These are phyloP conservation scores for Melitaea athalia DNA, from an alignment of 2,888 invertebrate species.

Conservation along the genomic window DNA sequence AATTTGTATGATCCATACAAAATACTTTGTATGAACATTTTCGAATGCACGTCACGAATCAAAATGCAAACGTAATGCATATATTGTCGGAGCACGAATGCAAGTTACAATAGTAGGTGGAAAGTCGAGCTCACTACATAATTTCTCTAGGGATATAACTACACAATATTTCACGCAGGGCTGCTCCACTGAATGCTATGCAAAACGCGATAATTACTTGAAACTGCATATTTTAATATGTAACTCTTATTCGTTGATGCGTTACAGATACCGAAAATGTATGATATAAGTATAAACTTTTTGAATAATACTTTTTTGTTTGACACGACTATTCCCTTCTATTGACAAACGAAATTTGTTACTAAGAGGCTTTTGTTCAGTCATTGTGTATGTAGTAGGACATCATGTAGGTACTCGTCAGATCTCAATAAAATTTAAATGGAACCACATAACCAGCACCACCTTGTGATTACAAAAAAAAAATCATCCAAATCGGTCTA, in stretches of 20 bases:
- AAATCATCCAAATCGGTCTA: too few species aligned
- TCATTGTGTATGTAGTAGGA: too few species aligned
- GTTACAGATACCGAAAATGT: too few species aligned
- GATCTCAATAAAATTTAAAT: too few species aligned
- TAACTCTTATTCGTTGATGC: not conserved
- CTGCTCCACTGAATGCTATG: constrained; percentile 17
- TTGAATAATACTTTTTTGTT: too few species aligned
- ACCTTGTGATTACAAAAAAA: too few species aligned
- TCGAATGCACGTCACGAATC: constrained; percentile 1
- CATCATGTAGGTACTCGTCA: too few species aligned
- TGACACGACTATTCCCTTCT: too few species aligned
- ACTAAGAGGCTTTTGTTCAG: too few species aligned
- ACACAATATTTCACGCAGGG: constrained; percentile 27
- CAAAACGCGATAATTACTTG: not conserved
- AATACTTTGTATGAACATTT: not conserved
- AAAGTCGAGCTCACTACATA: constrained; percentile 31
- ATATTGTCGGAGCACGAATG: constrained; percentile 17
- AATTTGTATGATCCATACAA: constrained; percentile 7
- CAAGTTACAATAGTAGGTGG: constrained; percentile 19
- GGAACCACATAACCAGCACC: too few species aligned
- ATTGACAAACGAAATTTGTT: too few species aligned
- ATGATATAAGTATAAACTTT: too few species aligned
- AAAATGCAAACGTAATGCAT: constrained; percentile 31
- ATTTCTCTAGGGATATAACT: constrained; percentile 36
- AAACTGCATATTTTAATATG: not conserved